Percentiles rank a stretch among this genome's conserved stretches.
phyloP scores from a whole-genome alignment of 2,113 vertebrate genomes.

The Hemiprocne comata region DNA sequence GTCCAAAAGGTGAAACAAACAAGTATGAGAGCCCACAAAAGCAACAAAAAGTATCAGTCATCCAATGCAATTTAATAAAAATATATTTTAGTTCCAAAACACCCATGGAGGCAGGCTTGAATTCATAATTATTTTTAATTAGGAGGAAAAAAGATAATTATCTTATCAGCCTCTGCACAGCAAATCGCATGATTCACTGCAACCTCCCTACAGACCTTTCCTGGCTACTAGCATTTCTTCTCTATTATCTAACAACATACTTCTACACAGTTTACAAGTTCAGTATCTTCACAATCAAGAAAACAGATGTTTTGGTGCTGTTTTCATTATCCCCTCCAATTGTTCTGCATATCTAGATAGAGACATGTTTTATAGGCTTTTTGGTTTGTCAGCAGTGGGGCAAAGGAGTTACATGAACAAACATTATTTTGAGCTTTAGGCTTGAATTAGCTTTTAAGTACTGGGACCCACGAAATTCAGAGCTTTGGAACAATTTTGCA shows the following conservation, averaged over 20 bases:
- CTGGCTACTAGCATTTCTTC: background rate
- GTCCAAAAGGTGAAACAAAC: slow-evolving; percentile 75
- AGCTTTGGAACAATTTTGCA: background rate
- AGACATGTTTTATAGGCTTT: background rate
- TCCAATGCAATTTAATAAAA: slow-evolving; percentile 45
- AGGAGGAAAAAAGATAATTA: slow-evolving; percentile 33
- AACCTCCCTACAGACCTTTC: background rate
- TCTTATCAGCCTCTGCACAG: slow-evolving; percentile 13
- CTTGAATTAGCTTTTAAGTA: background rate
- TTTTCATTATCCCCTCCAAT: background rate
- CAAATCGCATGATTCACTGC: slow-evolving; percentile 15
- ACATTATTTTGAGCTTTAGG: background rate
- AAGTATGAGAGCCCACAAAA: slow-evolving; percentile 68
- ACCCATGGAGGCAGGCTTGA: background rate
- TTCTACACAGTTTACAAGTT: background rate
- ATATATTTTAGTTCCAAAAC: slow-evolving; percentile 39
- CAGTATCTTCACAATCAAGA: background rate
- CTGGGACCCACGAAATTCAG: background rate
- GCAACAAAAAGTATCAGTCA: slow-evolving; percentile 50
- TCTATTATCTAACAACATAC: background rate
- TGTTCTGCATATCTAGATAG: background rate
- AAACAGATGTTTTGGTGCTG: background rate
- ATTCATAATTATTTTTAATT: slow-evolving; percentile 49
- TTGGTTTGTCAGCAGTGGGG: background rate
- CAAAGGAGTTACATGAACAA: background rate